Conservation (phyloP, 2,888 invertebrate species). For the Deilephila porcellus region DNA sequence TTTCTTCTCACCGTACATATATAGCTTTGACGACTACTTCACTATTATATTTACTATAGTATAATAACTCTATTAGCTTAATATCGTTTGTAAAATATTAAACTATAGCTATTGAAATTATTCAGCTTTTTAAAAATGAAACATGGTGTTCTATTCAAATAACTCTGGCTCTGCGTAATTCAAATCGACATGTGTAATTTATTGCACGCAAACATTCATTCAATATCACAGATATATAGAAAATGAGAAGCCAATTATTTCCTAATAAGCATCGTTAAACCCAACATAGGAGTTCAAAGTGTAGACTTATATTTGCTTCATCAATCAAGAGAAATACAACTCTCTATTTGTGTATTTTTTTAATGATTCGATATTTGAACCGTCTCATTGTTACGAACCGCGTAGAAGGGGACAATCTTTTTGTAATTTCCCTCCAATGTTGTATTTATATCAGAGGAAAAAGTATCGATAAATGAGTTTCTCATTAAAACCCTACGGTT, state of each 20-base stretch:
- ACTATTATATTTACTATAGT: too few relatives aligned
- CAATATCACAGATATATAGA: background rate
- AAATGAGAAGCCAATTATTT: background rate
- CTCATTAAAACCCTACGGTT: constrained; percentile 58
- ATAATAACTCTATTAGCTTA: too few relatives aligned
- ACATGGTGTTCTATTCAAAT: too few relatives aligned
- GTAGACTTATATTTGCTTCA: background rate
- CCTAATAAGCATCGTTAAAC: constrained; percentile 12
- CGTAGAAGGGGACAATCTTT: constrained; percentile 24
- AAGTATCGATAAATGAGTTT: constrained; percentile 40
- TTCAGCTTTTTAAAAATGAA: too few relatives aligned
- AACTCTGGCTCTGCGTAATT: background rate
- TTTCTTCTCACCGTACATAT: too few relatives aligned
- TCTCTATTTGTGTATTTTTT: constrained; percentile 20
- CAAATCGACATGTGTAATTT: background rate
- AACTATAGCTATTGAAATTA: too few relatives aligned
- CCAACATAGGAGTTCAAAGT: background rate
- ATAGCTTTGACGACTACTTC: too few relatives aligned
- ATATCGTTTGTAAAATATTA: too few relatives aligned
- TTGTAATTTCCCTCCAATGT: constrained; percentile 22
- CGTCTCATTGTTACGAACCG: constrained; percentile 14
- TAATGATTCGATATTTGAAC: constrained; percentile 28
- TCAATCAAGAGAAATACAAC: constrained; percentile 16
- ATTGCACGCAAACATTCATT: background rate
- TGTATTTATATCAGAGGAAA: constrained; percentile 23